These are phyloP conservation scores for Chrysomela aeneicollis DNA, from an alignment of 2,888 invertebrate species.

Conservation along the genomic window DNA sequence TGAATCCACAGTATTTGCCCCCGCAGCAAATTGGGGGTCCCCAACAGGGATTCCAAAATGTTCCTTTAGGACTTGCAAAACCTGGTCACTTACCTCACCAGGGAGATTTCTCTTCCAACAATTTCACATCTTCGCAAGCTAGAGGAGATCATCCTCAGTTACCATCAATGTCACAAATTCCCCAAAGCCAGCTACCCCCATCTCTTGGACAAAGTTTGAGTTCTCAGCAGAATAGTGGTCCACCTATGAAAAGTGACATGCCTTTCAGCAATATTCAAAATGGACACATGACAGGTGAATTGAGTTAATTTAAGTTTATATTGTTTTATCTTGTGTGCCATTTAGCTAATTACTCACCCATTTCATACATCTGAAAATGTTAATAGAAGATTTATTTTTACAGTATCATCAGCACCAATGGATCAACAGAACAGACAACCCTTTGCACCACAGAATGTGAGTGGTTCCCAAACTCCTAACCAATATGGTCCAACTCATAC, in stretches of 20 bases:
- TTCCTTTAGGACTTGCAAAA: constrained; percentile 39
- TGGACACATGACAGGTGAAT: constrained; percentile 34
- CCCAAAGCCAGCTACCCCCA: constrained; percentile 46
- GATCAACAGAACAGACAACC: constrained; percentile 43
- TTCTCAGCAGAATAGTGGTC: constrained; percentile 23
- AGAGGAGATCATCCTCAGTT: constrained; percentile 35
- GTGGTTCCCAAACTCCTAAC: constrained; percentile 29
- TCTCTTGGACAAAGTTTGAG: constrained; percentile 28
- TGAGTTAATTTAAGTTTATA: background rate
- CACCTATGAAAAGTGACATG: constrained; percentile 24
- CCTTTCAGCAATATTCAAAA: constrained; percentile 32
- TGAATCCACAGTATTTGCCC: constrained; percentile 65
- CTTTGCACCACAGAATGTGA: background rate
- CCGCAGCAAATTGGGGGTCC: constrained; percentile 50
- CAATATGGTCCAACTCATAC: constrained; percentile 33
- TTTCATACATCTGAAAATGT: too few relatives aligned
- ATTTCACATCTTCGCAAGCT: constrained; percentile 24
- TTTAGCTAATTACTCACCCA: too few relatives aligned
- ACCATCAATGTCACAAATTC: constrained; percentile 40
- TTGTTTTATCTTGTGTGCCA: too few relatives aligned
- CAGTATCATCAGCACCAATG: constrained; percentile 27
- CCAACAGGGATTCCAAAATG: constrained; percentile 41
- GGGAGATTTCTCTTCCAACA: constrained; percentile 21
- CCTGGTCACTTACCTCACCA: constrained; percentile 28
- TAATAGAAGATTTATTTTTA: too few relatives aligned